A percentile compares a stretch with the other conserved stretches of the same genome.
Evolutionary conservation across 2,113 vertebrate species (phyloP).

Genomic region (Cynoglossus semilaevis): DNA sequence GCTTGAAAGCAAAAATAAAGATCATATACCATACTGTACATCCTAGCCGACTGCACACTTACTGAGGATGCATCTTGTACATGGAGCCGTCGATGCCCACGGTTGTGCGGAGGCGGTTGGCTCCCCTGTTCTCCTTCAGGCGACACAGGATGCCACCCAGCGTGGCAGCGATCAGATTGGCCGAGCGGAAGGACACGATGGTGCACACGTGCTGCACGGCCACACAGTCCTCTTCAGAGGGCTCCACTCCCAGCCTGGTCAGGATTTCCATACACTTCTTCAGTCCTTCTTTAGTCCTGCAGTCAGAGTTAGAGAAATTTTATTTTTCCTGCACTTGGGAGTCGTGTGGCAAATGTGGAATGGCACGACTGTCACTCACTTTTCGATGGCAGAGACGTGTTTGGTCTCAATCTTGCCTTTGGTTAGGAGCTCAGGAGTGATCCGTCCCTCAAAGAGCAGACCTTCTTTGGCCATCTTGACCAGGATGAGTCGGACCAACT

Average conservation of each 20-base stretch:
- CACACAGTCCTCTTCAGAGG: conserved; percentile 89
- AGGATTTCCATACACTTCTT: conserved; percentile 93
- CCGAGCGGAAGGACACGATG: conserved; percentile 93
- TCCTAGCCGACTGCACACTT: conserved; percentile 64
- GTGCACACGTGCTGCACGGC: conserved; percentile 95
- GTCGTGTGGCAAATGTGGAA: no score
- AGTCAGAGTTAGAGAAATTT: not conserved
- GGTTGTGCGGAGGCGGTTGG: conserved; percentile 87
- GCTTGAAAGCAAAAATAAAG: no score
- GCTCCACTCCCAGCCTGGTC: conserved; percentile 90
- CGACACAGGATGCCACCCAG: conserved; percentile 87
- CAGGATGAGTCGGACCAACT: conserved; percentile 94
- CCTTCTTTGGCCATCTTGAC: conserved; percentile 98
- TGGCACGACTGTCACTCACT: conserved; percentile 77
- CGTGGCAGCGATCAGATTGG: conserved; percentile 87
- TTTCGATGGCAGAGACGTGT: conserved; percentile 93
- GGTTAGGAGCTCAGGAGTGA: conserved; percentile 94
- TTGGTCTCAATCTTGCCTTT: conserved; percentile 93
- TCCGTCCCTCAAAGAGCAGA: conserved; percentile 91
- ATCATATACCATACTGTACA: no score
- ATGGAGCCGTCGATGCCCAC: conserved; percentile 96
- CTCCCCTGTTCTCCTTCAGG: conserved; percentile 89
- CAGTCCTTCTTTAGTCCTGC: conserved; percentile 93
- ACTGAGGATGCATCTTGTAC: conserved; percentile 99
- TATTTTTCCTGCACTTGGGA: no score